phyloP scores from a whole-genome alignment of 2,113 vertebrate genomes.

The Sminthopsis crassicaudata region DNA sequence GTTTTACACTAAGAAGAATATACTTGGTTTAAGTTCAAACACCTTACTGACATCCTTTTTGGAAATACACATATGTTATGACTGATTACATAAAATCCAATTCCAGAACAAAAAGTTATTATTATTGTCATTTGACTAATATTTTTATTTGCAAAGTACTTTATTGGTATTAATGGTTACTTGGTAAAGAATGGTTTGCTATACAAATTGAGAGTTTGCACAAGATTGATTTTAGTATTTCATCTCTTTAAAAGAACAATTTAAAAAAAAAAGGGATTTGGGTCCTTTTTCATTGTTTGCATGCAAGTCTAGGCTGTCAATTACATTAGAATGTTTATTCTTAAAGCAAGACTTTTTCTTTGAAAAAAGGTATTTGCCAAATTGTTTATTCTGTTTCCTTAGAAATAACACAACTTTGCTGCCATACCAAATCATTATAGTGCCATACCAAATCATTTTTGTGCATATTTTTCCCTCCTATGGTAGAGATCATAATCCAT shows the following conservation, averaged over 20 bases:
- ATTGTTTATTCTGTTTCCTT: neutral
- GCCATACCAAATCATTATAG: neutral
- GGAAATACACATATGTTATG: neutral
- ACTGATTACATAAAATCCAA: neutral
- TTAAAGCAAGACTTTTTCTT: neutral
- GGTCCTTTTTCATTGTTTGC: neutral
- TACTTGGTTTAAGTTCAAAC: neutral
- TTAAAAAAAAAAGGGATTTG: neutral
- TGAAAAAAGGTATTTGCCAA: neutral
- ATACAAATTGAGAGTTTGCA: neutral
- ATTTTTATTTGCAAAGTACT: neutral
- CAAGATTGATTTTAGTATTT: neutral
- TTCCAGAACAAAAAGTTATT: neutral
- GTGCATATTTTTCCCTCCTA: neutral
- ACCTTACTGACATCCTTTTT: neutral
- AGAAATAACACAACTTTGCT: neutral
- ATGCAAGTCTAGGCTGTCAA: neutral
- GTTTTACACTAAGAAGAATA: neutral
- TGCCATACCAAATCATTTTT: neutral
- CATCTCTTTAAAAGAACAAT: neutral
- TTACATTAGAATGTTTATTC: neutral
- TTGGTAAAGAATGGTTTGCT: neutral
- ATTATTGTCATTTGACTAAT: neutral
- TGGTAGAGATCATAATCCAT: neutral
- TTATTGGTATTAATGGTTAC: neutral